Evolutionary conservation across 2,888 invertebrate species (phyloP).

Genomic region (Punctoribates punctum): DNA sequence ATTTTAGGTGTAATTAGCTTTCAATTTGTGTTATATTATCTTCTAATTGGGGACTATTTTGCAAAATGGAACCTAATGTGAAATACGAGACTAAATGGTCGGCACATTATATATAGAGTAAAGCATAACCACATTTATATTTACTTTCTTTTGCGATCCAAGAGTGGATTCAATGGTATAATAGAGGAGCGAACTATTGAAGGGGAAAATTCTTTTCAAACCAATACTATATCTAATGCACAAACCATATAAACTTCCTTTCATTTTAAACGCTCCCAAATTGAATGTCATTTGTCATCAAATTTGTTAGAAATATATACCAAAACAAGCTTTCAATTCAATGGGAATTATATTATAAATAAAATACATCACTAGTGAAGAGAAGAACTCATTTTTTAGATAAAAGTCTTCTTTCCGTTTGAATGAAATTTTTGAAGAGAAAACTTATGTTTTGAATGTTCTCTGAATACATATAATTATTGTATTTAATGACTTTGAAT

Average conservation of each 20-base stretch:
- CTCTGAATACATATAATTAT: too few relatives aligned
- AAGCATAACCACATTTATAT: background rate
- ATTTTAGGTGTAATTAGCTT: conserved; percentile 15
- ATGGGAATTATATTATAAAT: background rate
- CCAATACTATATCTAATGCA: background rate
- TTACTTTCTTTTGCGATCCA: background rate
- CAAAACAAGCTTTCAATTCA: background rate
- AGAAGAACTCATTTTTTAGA: too few relatives aligned
- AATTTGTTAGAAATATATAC: background rate
- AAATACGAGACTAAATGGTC: conserved; percentile 25
- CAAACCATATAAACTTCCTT: conserved; percentile 18
- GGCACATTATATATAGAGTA: background rate
- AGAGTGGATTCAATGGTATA: background rate
- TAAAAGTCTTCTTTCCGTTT: too few relatives aligned
- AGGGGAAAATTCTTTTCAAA: background rate
- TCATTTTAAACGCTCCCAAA: background rate
- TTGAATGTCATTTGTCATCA: conserved; percentile 28
- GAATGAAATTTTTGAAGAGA: too few relatives aligned
- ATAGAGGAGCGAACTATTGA: conserved; percentile 1
- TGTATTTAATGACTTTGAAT: too few relatives aligned
- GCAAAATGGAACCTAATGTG: conserved; percentile 13
- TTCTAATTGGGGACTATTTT: conserved; percentile 23
- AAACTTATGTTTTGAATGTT: too few relatives aligned
- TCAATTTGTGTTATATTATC: conserved; percentile 21
- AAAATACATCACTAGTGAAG: too few relatives aligned